Conservation (phyloP, 2,113 vertebrate species). For the Vanacampus margaritifer region DNA sequence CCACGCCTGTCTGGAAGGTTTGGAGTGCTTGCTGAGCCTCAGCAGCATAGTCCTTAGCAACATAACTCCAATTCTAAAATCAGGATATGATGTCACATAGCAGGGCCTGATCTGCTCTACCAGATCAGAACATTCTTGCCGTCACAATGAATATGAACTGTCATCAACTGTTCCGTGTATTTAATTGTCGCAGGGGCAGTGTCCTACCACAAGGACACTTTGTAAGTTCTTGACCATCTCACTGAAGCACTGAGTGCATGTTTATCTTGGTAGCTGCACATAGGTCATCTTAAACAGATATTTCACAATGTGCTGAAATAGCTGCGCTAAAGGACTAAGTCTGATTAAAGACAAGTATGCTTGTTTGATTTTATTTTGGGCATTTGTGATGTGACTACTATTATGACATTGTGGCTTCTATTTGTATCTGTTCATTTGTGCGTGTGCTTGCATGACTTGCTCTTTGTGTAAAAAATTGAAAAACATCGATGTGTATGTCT, state of each 20-base stretch:
- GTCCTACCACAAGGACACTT: not conserved
- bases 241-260: not conserved
- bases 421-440: too few relatives aligned
- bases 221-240: not conserved
- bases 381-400: too few relatives aligned
- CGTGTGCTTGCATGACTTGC: too few relatives aligned
- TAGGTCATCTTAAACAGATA: constrained; percentile 26
- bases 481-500: not conserved
- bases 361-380: not conserved
- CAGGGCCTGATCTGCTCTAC: not conserved
- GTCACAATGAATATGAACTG: constrained; percentile 12
- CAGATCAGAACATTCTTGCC: not conserved
- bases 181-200: not conserved
- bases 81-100: not conserved
- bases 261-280: not conserved
- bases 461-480: too few relatives aligned
- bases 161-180: not conserved
- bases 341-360: constrained; percentile 8
- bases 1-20: constrained; percentile 45
- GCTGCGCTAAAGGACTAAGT: not conserved
- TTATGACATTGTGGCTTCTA: too few relatives aligned
- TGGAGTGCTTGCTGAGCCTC: not conserved
- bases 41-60: not conserved
- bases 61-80: not conserved
- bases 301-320: constrained; percentile 9